These are phyloP conservation scores for Naja naja DNA, from an alignment of 2,113 vertebrate species.

Conservation along the genomic window DNA sequence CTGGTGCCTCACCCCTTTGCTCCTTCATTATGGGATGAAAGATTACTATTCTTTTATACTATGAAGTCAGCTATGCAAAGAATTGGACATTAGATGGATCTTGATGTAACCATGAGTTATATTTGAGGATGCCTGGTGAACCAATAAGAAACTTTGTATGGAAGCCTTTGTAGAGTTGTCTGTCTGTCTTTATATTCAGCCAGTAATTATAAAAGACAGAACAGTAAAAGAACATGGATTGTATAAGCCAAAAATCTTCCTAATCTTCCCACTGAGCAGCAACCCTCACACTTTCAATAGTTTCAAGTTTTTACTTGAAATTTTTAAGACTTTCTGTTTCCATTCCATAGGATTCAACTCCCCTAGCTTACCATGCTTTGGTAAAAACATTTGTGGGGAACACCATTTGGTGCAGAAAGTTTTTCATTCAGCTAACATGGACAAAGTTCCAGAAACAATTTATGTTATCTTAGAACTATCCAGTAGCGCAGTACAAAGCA, in stretches of 20 bases:
- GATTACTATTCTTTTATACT: no score
- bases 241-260: neutral
- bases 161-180: no score
- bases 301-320: neutral
- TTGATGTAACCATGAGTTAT: no score
- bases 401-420: neutral
- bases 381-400: neutral
- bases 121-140: no score
- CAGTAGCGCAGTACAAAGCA: neutral
- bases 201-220: no score
- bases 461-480: neutral
- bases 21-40: no score
- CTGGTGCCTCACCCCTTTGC: no score
- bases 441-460: neutral
- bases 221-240: neutral
- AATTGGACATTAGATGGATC: no score
- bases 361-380: neutral
- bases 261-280: neutral
- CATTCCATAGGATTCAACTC: neutral
- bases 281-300: neutral
- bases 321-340: neutral
- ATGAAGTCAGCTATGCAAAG: no score
- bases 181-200: no score
- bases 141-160: no score
- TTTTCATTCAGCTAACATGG: neutral